Evolutionary conservation across 1,140 invertebrate species (phyloP), one percentile per base, ranked within the genome.

Genomic region (Drosophila parabipectinata): DNA sequence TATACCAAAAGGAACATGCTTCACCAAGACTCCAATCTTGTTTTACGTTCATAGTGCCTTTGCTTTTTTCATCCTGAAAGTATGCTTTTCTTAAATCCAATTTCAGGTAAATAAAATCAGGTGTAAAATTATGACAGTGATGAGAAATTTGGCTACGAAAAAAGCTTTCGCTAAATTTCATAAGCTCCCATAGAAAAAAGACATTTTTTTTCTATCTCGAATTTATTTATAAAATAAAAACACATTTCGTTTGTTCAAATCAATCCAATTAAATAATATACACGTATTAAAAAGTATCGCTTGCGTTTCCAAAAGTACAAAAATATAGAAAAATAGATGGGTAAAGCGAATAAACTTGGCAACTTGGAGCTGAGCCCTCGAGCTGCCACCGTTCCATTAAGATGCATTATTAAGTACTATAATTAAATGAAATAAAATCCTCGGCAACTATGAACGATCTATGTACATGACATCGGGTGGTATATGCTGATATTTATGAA

Each of bases 201-300:
- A 24, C 10, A 15, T 26, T 32, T 12, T 26, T 34, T 69, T 66
- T 69, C 58, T 78, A 85, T 87, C 78, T 85, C 74, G 75, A 82
- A 82, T 85, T 85, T 88, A 85, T 85, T 85, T 85, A 85, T 85
- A 85, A 85, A 85, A 85, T 85, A 85, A 85, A 85, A 85, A 87
- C 82, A 87, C 82, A 85, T 87, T 59, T 87, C 72, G 63, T 61
- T 87, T 76, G 78, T 72, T 87, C 55, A 81, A 72, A 67, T 74
- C 77, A 87, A 87, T 81, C 81, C 82, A 87, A 75, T 61, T 61
- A 77, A 66, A 85, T 83, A 79, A 84, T 71, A 71, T 56, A 78
- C 82, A 85, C 77, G 73, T 54, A 59, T 63, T 24, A 78, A 44
- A 44, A 73, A 51, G 48, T 26, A 26, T 69, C 67, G 75, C 69